Evolutionary conservation across 2,797 vertebrate species (phyloP).

Genomic region (Aldrovandia affinis): DNA sequence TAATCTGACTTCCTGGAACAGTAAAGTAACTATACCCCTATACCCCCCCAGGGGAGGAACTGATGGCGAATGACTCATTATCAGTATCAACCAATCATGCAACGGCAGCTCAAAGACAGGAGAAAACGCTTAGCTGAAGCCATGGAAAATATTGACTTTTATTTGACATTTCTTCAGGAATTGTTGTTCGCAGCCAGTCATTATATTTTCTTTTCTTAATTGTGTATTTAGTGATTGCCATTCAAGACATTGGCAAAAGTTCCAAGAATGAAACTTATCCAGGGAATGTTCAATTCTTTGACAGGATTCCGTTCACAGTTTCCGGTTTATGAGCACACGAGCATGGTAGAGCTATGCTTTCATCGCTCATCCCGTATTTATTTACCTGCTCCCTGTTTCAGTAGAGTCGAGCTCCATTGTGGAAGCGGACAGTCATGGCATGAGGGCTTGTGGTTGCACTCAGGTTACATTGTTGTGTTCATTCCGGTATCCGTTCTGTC

Average conservation of each 20-base stretch:
- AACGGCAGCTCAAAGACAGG: not conserved
- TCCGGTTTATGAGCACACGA: too few species aligned
- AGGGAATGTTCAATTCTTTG: not conserved
- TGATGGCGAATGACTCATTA: not conserved
- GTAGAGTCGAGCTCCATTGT: not conserved
- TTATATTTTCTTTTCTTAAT: not conserved
- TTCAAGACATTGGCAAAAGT: not conserved
- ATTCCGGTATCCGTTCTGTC: not conserved
- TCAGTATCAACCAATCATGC: not conserved
- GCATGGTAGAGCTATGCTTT: too few species aligned
- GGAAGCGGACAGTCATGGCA: not conserved
- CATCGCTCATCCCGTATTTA: too few species aligned
- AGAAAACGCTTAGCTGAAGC: not conserved
- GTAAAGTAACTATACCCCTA: slow-evolving; percentile 2
- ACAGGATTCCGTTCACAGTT: not conserved
- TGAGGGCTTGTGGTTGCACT: not conserved
- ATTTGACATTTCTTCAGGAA: not conserved
- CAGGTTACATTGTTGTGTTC: not conserved
- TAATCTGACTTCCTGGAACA: slow-evolving; percentile 25
- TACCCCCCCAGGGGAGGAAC: not conserved
- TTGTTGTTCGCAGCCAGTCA: not conserved
- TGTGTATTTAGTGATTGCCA: not conserved
- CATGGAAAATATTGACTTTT: not conserved
- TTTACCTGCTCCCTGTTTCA: not conserved
- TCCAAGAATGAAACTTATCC: not conserved